Conservation (phyloP, 2,888 invertebrate genomes). For the Podotricha telesiphe region DNA sequence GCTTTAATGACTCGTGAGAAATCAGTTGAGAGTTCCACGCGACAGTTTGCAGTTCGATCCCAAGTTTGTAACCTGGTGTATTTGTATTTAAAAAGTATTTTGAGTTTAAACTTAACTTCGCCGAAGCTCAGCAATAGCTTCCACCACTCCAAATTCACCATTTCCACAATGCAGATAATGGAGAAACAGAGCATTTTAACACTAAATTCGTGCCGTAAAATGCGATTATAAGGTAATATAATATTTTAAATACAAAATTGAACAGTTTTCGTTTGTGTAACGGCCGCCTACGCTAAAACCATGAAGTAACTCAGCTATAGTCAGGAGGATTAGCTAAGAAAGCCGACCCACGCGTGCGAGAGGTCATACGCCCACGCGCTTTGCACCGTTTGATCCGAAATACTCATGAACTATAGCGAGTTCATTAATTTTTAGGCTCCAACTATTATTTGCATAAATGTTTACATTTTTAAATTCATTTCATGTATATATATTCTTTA, state of each 20-base stretch:
- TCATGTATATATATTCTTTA: conserved; percentile 2
- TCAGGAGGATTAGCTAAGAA: conserved; percentile 56
- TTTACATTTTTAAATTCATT: conserved; percentile 30
- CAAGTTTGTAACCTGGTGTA: too few species aligned
- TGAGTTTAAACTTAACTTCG: too few species aligned
- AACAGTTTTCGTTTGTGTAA: conserved; percentile 38
- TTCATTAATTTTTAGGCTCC: conserved; percentile 32
- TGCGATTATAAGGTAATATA: too few species aligned
- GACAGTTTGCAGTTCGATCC: conserved; percentile 12
- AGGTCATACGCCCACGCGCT: conserved; percentile 74
- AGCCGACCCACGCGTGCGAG: conserved; percentile 74
- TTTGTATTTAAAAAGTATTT: too few species aligned
- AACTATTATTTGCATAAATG: conserved; percentile 35
- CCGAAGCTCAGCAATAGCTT: too few species aligned
- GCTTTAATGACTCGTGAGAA: too few species aligned
- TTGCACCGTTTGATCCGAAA: conserved; percentile 36
- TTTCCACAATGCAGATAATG: too few species aligned
- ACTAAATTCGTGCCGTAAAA: too few species aligned
- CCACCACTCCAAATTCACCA: too few species aligned
- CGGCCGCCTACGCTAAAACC: conserved; percentile 46
- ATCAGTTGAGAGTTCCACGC: background rate
- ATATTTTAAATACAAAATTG: background rate
- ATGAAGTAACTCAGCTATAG: conserved; percentile 47
- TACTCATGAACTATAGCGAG: conserved; percentile 27
- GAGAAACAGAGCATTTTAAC: too few species aligned